phyloP scores from a whole-genome alignment of 2,888 invertebrate genomes.

The Oligia fasciuncula region DNA sequence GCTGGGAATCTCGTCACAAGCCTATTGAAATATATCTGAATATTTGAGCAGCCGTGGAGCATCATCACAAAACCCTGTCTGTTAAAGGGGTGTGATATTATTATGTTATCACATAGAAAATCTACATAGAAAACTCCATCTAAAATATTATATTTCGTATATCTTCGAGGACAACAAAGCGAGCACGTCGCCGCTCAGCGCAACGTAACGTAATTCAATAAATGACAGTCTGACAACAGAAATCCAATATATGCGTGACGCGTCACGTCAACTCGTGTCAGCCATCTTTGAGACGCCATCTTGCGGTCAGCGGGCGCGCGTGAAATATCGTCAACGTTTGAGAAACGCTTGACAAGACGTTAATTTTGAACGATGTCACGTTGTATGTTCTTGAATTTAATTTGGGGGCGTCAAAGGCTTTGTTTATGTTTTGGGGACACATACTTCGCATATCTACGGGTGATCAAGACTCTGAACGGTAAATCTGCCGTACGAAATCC shows the following conservation, averaged over 20 bases:
- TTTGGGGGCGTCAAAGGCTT: constrained; percentile 43
- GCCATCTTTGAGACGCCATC: constrained; percentile 60
- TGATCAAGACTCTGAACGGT: constrained; percentile 18
- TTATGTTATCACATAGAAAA: constrained; percentile 19
- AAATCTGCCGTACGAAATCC: constrained; percentile 7
- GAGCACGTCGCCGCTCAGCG: constrained; percentile 43
- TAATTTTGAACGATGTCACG: constrained; percentile 60
- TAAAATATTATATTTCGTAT: constrained; percentile 53
- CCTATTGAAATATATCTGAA: neutral
- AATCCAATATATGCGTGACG: constrained; percentile 76
- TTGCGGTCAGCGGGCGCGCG: constrained; percentile 63
- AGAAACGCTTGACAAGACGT: constrained; percentile 52
- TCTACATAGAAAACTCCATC: constrained; percentile 39
- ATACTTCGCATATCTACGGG: constrained; percentile 20
- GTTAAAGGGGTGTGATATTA: neutral
- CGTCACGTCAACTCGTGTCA: constrained; percentile 70
- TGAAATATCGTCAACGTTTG: constrained; percentile 65
- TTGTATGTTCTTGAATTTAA: constrained; percentile 57
- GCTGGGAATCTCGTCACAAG: neutral
- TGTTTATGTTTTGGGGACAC: constrained; percentile 38
- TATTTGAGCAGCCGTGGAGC: constrained; percentile 10
- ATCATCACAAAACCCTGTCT: constrained; percentile 9
- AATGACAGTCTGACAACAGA: constrained; percentile 72
- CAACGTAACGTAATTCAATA: constrained; percentile 68
- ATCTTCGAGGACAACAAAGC: constrained; percentile 53